Percentiles rank a stretch among this genome's conserved stretches.
Evolutionary conservation across 2,113 vertebrate species (phyloP).

Genomic region (Eudyptes chrysolophus): DNA sequence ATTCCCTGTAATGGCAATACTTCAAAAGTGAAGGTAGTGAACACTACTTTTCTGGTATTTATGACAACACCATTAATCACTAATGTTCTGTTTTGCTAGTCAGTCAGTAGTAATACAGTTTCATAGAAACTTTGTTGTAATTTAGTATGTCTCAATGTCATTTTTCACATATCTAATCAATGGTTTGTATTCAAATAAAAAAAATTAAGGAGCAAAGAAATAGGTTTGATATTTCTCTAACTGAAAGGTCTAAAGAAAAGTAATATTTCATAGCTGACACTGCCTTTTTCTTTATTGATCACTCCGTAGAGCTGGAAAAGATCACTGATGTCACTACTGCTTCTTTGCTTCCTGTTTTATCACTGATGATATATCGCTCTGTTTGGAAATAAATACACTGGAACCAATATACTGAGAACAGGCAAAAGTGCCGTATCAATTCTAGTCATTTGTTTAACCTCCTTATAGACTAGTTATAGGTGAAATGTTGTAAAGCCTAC

Average conservation of each 20-base stretch:
- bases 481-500: neutral
- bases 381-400: neutral
- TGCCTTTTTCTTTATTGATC: constrained; percentile 47
- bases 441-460: neutral
- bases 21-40: neutral
- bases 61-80: neutral
- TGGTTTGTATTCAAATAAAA: constrained; percentile 6
- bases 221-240: constrained; percentile 39
- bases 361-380: neutral
- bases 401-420: neutral
- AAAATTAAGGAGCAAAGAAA: neutral
- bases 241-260: constrained; percentile 26
- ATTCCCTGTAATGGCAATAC: neutral
- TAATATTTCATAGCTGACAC: constrained; percentile 26
- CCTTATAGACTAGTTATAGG: neutral
- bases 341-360: constrained; percentile 25
- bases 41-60: neutral
- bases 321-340: neutral
- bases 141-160: neutral
- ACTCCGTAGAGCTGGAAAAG: neutral
- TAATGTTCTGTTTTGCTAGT: neutral
- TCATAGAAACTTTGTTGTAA: neutral
- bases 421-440: neutral
- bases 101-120: constrained; percentile 1
- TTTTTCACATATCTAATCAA: constrained; percentile 4